Evolutionary conservation across 2,113 vertebrate species (phyloP).

Genomic region (Engraulis encrasicolus): DNA sequence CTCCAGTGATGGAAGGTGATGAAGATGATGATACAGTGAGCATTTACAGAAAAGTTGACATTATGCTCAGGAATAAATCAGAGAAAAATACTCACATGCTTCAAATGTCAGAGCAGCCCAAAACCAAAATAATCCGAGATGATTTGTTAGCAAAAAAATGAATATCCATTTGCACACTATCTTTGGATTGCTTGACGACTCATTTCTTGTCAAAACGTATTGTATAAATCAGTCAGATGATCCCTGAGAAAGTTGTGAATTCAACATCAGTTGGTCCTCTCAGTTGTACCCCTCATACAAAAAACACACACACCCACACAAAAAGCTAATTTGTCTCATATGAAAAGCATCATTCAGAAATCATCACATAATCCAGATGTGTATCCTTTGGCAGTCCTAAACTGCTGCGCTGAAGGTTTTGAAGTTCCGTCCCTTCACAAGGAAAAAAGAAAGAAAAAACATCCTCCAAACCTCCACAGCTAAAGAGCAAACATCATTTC

Average conservation of each 20-base stretch:
- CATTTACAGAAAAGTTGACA: neutral
- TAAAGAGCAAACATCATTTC: neutral
- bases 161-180: neutral
- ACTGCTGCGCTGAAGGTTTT: neutral
- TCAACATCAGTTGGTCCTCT: neutral
- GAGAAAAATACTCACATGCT: neutral
- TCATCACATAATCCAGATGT: neutral
- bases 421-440: neutral
- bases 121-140: neutral
- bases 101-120: constrained; percentile 1
- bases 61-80: neutral
- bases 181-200: neutral
- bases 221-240: constrained; percentile 1
- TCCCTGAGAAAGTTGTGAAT: constrained; percentile 3
- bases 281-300: neutral
- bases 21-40: neutral
- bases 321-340: neutral
- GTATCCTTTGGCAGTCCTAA: neutral
- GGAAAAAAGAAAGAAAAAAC: no score
- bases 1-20: neutral
- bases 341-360: neutral
- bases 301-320: no score
- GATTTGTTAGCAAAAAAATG: constrained; percentile 8
- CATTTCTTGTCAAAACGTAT: constrained; percentile 1
- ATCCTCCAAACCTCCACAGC: neutral